These are phyloP conservation scores for Polyommatus iphigenia DNA, from an alignment of 2,888 invertebrate species.

Conservation along the genomic window DNA sequence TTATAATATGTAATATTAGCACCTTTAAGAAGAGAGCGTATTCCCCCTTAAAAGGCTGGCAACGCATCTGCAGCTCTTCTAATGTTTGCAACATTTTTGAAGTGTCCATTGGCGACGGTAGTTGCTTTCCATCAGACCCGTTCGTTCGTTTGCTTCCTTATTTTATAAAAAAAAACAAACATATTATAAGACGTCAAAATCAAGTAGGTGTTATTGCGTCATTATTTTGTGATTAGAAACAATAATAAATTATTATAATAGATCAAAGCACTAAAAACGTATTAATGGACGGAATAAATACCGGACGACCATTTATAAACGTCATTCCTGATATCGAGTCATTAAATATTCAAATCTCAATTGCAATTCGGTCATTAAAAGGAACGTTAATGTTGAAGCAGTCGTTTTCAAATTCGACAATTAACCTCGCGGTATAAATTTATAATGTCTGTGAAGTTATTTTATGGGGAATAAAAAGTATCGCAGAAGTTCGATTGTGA, in stretches of 20 bases:
- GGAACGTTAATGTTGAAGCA: constrained; percentile 6
- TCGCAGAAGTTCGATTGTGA: constrained; percentile 49
- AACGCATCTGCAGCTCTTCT: too few species aligned
- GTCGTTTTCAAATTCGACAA: constrained; percentile 18
- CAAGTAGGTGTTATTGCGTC: too few species aligned
- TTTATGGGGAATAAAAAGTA: constrained; percentile 51
- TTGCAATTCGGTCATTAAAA: constrained; percentile 6
- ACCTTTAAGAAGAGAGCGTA: too few species aligned
- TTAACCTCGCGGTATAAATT: constrained; percentile 31
- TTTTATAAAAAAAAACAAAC: too few species aligned
- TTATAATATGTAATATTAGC: not conserved
- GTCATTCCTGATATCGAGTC: not conserved
- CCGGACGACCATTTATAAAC: not conserved
- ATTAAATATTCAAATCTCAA: constrained; percentile 12
- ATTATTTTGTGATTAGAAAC: not conserved
- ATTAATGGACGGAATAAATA: not conserved
- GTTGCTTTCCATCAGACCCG: too few species aligned
- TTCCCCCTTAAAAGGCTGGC: too few species aligned
- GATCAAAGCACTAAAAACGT: not conserved
- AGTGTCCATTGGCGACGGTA: too few species aligned
- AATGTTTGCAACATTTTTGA: too few species aligned
- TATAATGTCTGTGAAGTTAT: constrained; percentile 48
- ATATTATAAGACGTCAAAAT: too few species aligned
- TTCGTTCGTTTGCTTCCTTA: too few species aligned
- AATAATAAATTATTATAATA: not conserved